Conservation (phyloP, 2,888 invertebrate genomes). For the Caenorhabditis zanzibari region DNA sequence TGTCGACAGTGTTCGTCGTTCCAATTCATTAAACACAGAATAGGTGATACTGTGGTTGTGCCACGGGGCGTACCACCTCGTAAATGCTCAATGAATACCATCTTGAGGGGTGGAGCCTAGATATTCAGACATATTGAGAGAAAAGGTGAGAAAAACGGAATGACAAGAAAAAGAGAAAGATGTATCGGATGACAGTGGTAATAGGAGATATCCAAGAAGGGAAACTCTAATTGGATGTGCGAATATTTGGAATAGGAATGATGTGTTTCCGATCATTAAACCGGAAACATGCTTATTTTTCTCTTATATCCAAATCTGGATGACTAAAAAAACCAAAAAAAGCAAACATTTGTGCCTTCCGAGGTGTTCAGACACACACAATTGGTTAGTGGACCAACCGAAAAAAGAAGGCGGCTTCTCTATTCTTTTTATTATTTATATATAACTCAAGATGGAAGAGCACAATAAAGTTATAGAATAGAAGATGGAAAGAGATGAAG, state of each 20-base stretch:
- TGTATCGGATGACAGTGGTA: slow-evolving; percentile 45
- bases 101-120: slow-evolving; percentile 9
- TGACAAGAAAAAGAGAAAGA: slow-evolving; percentile 14
- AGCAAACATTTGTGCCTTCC: slow-evolving; percentile 28
- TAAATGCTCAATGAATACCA: slow-evolving; percentile 52
- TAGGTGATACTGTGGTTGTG: slow-evolving; percentile 78
- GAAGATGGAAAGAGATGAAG: not conserved
- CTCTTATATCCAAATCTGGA: slow-evolving; percentile 1
- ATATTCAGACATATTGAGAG: slow-evolving; percentile 10
- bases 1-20: slow-evolving; percentile 80
- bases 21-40: slow-evolving; percentile 82
- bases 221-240: slow-evolving; percentile 39
- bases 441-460: slow-evolving; percentile 42
- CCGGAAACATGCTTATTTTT: slow-evolving; percentile 16
- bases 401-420: slow-evolving; percentile 28
- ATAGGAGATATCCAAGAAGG: slow-evolving; percentile 33
- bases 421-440: slow-evolving; percentile 56
- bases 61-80: slow-evolving; percentile 39
- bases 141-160: slow-evolving; percentile 2
- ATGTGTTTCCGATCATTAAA: slow-evolving; percentile 23
- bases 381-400: slow-evolving; percentile 46
- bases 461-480: slow-evolving; percentile 36
- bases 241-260: slow-evolving; percentile 1
- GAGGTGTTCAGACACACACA: slow-evolving; percentile 55
- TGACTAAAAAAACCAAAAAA: slow-evolving; percentile 26